Percentiles rank a stretch among this genome's conserved stretches.
These are phyloP conservation scores for Folsomia candida DNA, from an alignment of 2,888 invertebrate genomes.

Conservation along the genomic window DNA sequence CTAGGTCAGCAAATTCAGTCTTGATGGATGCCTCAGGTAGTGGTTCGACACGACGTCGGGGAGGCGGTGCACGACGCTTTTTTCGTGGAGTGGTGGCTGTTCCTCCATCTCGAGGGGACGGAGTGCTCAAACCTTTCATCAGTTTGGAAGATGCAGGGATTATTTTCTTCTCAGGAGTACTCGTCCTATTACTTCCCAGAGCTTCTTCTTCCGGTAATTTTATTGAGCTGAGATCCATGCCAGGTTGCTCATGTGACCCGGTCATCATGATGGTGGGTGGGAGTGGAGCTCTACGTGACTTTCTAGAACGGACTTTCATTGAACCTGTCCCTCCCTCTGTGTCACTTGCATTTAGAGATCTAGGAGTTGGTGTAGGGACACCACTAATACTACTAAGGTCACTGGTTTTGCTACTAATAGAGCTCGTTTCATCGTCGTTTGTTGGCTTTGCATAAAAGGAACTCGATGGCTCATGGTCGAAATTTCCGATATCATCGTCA, in stretches of 20 bases:
- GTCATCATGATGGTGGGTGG: constrained; percentile 49
- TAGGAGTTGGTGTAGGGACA: constrained; percentile 35
- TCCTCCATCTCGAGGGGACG: constrained; percentile 13
- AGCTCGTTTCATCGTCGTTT: constrained; percentile 35
- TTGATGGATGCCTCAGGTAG: constrained; percentile 61
- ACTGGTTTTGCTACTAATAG: constrained; percentile 42
- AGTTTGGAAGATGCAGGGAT: constrained; percentile 47
- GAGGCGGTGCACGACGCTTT: constrained; percentile 56
- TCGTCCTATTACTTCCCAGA: background rate
- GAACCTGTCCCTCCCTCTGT: constrained; percentile 36
- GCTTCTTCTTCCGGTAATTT: no score
- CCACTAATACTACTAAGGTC: constrained; percentile 39
- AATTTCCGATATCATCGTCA: constrained; percentile 41
- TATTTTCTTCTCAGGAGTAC: constrained; percentile 30
- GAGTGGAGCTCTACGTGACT: constrained; percentile 54
- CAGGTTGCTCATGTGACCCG: background rate
- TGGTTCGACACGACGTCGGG: constrained; percentile 44
- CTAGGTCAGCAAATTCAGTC: constrained; percentile 71
- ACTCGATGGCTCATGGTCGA: constrained; percentile 26
- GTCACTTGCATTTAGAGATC: constrained; percentile 37
- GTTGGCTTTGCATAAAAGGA: constrained; percentile 13
- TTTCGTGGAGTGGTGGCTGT: constrained; percentile 53
- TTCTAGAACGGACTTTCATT: constrained; percentile 46
- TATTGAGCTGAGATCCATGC: constrained; percentile 30
- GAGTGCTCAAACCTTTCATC: constrained; percentile 40